Evolutionary conservation across 2,113 vertebrate species (phyloP), one percentile per base, ranked within the genome.

Genomic region (Nansenia antarctica): DNA sequence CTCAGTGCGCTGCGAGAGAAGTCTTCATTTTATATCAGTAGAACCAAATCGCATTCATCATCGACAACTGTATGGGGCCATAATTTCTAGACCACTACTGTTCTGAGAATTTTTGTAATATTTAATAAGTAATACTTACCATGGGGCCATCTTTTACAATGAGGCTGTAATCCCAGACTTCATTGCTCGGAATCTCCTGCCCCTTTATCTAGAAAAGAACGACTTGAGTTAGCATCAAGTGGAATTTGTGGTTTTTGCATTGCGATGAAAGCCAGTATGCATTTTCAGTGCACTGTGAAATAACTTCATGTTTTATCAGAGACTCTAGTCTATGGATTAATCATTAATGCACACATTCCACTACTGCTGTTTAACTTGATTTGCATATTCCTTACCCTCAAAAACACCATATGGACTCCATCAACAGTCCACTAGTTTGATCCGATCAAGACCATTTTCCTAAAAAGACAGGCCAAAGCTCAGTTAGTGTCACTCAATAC

Each of bases 11-110:
- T n/a, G n/a, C n/a, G n/a, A n/a, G n/a, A n/a, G n/a, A n/a, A n/a
- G n/a, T n/a, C n/a, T n/a, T n/a, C n/a, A n/a, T n/a, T n/a, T n/a
- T n/a, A n/a, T n/a, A n/a, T n/a, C n/a, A n/a, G n/a, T n/a, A n/a
- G 58, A 78, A 83, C 77, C 74, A 70, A 64, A 69, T 53, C 14
- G 29, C 49, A 78, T 59, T 86, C 74, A 83, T 86, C 81, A 86
- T 74, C 74, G 70, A 61, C n/a, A n/a, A n/a, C n/a, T n/a, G n/a
- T n/a, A n/a, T n/a, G n/a, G n/a, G n/a, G n/a, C n/a, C n/a, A n/a
- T n/a, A n/a, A n/a, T n/a, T n/a, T n/a, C n/a, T n/a, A n/a, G n/a
- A n/a, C n/a, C n/a, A n/a, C n/a, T n/a, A n/a, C n/a, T n/a, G n/a
- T n/a, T n/a, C n/a, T n/a, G n/a, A n/a, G n/a, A n/a, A n/a, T n/a